Evolutionary conservation across 2,113 vertebrate species (phyloP).

Genomic region (Strix uralensis): DNA sequence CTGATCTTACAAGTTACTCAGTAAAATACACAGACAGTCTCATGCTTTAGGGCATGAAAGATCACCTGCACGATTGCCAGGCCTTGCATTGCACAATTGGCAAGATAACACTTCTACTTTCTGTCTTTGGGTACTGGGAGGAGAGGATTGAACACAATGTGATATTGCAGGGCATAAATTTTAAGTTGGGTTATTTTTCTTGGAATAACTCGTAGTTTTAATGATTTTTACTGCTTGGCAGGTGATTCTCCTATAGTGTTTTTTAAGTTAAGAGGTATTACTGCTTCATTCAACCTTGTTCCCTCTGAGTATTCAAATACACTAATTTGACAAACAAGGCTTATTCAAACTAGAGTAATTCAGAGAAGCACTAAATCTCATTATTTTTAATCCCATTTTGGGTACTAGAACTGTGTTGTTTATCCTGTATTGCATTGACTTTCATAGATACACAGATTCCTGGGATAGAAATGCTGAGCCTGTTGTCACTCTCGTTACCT

Average conservation of each 20-base stretch:
- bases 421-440: not conserved
- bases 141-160: not conserved
- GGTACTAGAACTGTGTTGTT: not conserved
- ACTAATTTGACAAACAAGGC: not conserved
- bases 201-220: not conserved
- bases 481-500: not conserved
- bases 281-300: not conserved
- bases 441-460: not conserved
- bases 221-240: not conserved
- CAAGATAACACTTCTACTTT: not conserved
- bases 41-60: not conserved
- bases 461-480: not conserved
- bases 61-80: not conserved
- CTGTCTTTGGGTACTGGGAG: not conserved
- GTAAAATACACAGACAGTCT: not conserved
- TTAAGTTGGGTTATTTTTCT: not conserved
- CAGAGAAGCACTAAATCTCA: not conserved
- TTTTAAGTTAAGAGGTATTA: not conserved
- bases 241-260: not conserved
- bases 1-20: not conserved
- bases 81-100: not conserved
- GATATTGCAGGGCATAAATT: not conserved
- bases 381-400: not conserved
- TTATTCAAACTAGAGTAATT: not conserved
- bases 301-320: not conserved